phyloP scores from a whole-genome alignment of 1,140 invertebrate genomes.

The Drosophila azteca region DNA sequence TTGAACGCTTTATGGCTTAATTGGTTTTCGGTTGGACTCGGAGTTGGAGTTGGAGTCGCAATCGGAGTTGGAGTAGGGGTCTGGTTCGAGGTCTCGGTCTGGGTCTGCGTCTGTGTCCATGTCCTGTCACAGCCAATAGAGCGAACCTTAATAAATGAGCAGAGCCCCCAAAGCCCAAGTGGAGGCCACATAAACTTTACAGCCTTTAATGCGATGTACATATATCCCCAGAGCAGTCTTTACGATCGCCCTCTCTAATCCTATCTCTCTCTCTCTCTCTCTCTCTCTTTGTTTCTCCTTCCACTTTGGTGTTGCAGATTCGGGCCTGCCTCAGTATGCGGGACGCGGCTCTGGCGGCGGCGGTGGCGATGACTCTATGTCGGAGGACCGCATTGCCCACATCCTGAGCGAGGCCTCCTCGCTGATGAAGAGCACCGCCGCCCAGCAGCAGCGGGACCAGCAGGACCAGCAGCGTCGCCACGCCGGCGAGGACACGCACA shows the following conservation, averaged over 20 bases:
- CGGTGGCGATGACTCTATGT: conserved; percentile 89
- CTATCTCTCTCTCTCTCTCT: neutral
- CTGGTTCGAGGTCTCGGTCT: neutral
- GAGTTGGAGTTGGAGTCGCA: too few species aligned
- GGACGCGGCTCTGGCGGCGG: conserved; percentile 84
- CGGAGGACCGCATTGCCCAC: conserved; percentile 96
- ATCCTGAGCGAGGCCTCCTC: conserved; percentile 96
- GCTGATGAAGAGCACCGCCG: conserved; percentile 85
- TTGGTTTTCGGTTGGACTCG: conserved; percentile 40
- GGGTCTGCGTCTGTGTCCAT: neutral
- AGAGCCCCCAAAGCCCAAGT: neutral
- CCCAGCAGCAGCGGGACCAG: conserved; percentile 38
- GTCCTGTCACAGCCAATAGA: conserved; percentile 37
- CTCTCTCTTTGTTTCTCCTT: neutral
- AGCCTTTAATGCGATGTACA: conserved; percentile 61
- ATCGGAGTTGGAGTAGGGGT: neutral
- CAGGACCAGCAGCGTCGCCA: conserved; percentile 64
- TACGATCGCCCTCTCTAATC: conserved; percentile 53
- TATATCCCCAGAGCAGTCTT: conserved; percentile 30
- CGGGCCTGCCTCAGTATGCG: conserved; percentile 89
- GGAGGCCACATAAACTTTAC: conserved; percentile 59
- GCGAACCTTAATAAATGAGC: conserved; percentile 37
- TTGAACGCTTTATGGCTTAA: conserved; percentile 82
- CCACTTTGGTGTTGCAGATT: conserved; percentile 55
- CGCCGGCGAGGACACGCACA: conserved; percentile 85